Evolutionary conservation across 2,113 vertebrate genomes (phyloP), one percentile per base, ranked within the genome.

Genomic region (Zosterops pallidus): DNA sequence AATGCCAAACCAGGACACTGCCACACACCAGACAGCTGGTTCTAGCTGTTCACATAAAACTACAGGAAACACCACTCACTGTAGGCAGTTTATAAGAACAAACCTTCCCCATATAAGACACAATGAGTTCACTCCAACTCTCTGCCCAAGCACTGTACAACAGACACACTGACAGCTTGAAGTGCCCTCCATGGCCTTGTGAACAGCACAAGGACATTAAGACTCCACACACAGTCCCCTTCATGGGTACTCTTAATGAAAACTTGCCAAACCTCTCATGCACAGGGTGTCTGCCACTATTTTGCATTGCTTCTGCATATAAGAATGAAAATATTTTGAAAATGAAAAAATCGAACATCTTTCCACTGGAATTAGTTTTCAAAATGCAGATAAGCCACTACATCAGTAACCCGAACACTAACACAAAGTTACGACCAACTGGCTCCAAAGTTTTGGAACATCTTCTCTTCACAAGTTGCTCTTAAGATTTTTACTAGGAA

Each of bases 41-140:
- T 46, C 52, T 19, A 63, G 8, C 6, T 55, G 20, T 23, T 84
- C 13, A 62, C 31, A 75, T 33, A 46, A 63, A 91, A 62, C n/a
- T 15, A 31, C 28, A 44, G 3, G 9, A 78, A 91, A 46, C 31
- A 50, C 16, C 7, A 31, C 15, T 56, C 0, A 0, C 35, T 55
- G 37, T 6, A 83, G 55, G 18, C 68, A 5, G 19, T 37, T 79
- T 20, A 59, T 6, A 69, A 53, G 50, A 80, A 76, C 44, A 90
- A 83, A 31, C 24, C 13, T 37, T 42, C 28, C 31, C 0, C 0
- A 67, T 12, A 31, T 3, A 29, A 63, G 20, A 42, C 39, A 67
- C 39, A 53, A 9, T 0, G 11, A 67, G 22, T 20, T 71, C 29
- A 67, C 57, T 71, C 16, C 35, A 82, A 8, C 37, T 39, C 75